A percentile compares a stretch with the other conserved stretches of the same genome.
Evolutionary conservation across 2,888 invertebrate genomes (phyloP).

Genomic region (Drosophila melanosoma): DNA sequence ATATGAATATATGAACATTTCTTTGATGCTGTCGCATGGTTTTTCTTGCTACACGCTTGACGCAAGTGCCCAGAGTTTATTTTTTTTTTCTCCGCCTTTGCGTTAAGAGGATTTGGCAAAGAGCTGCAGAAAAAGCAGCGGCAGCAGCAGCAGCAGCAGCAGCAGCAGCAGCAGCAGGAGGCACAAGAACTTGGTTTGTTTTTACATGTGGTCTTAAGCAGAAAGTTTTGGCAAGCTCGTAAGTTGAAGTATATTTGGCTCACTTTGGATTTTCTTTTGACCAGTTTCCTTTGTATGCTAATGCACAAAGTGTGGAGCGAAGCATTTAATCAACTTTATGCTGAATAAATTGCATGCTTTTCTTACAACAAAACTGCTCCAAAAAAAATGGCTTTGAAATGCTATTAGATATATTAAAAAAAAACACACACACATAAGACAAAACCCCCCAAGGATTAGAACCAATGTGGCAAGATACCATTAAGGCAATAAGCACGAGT

Average conservation of each 20-base stretch:
- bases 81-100: slow-evolving; percentile 16
- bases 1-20: slow-evolving; percentile 38
- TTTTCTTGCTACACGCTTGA: slow-evolving; percentile 35
- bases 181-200: slow-evolving; percentile 34
- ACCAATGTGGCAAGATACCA: slow-evolving; percentile 13
- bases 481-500: neutral
- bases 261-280: slow-evolving; percentile 26
- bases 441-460: slow-evolving; percentile 40
- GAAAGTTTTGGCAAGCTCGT: slow-evolving; percentile 44
- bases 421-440: neutral
- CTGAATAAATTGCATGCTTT: slow-evolving; percentile 48
- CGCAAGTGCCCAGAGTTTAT: slow-evolving; percentile 26
- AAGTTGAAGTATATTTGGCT: slow-evolving; percentile 40
- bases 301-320: slow-evolving; percentile 48
- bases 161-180: neutral
- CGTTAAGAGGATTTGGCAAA: slow-evolving; percentile 64
- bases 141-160: neutral
- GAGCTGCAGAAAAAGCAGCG: slow-evolving; percentile 17
- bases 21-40: slow-evolving; percentile 10
- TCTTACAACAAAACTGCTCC: slow-evolving; percentile 3
- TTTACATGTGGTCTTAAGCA: slow-evolving; percentile 60
- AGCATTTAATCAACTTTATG: slow-evolving; percentile 76
- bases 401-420: slow-evolving; percentile 71
- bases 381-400: slow-evolving; percentile 16
- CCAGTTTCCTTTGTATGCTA: slow-evolving; percentile 57